phyloP scores from a whole-genome alignment of 2,888 invertebrate genomes.

The Macaria liturata region DNA sequence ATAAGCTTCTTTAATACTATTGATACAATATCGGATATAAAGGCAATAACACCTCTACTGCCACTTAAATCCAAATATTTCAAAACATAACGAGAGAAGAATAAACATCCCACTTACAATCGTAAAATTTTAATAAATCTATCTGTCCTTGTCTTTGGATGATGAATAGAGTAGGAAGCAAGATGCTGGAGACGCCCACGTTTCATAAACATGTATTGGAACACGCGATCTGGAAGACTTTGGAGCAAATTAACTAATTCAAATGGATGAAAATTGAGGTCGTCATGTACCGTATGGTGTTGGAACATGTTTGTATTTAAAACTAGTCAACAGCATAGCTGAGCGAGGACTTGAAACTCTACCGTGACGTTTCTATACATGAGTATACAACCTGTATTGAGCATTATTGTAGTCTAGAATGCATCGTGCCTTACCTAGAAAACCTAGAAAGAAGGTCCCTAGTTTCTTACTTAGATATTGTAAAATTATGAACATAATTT shows the following conservation, averaged over 20 bases:
- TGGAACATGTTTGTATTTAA: too few relatives aligned
- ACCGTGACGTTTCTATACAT: too few relatives aligned
- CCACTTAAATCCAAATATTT: conserved; percentile 27
- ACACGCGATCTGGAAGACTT: conserved; percentile 41
- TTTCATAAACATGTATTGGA: conserved; percentile 19
- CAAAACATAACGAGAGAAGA: conserved; percentile 35
- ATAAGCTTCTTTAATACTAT: too few relatives aligned
- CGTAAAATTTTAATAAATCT: conserved; percentile 14
- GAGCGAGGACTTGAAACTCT: too few relatives aligned
- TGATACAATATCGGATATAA: background rate
- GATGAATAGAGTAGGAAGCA: conserved; percentile 23
- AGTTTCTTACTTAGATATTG: too few relatives aligned
- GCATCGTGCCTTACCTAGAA: too few relatives aligned
- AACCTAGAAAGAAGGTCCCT: too few relatives aligned
- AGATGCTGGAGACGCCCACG: conserved; percentile 39
- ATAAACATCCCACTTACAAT: conserved; percentile 36
- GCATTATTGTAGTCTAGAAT: too few relatives aligned
- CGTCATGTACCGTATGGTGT: too few relatives aligned
- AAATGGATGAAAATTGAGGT: conserved; percentile 16
- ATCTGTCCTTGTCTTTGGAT: conserved; percentile 25
- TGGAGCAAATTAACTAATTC: conserved; percentile 41
- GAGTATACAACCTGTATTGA: too few relatives aligned
- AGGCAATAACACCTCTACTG: conserved; percentile 28
- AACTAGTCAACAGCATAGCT: too few relatives aligned
- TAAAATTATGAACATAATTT: too few relatives aligned